Conservation (phyloP, 2,888 invertebrate species). For the Leptothorax acervorum region DNA sequence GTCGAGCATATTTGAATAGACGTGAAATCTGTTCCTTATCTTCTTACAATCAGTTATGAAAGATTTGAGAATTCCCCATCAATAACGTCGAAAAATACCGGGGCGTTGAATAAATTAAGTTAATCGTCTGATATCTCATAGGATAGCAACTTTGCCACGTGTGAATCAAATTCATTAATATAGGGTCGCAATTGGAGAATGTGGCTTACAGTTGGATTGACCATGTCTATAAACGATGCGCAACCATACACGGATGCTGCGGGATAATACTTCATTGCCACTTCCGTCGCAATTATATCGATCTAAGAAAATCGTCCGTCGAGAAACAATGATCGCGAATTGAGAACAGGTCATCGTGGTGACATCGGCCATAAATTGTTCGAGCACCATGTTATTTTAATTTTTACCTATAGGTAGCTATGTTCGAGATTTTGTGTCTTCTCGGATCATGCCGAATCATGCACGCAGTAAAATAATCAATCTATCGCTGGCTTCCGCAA, state of each 20-base stretch:
- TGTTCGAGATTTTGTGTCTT: too few relatives aligned
- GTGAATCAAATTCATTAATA: slow-evolving; percentile 88
- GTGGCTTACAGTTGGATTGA: slow-evolving; percentile 87
- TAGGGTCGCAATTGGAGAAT: slow-evolving; percentile 88
- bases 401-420: too few relatives aligned
- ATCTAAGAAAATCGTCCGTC: too few relatives aligned
- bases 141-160: slow-evolving; percentile 91
- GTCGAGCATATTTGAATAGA: slow-evolving; percentile 86
- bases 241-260: slow-evolving; percentile 87
- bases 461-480: too few relatives aligned
- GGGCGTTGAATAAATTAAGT: slow-evolving; percentile 92
- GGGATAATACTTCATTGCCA: slow-evolving; percentile 87
- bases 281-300: slow-evolving; percentile 89
- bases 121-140: slow-evolving; percentile 88
- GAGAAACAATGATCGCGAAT: too few relatives aligned
- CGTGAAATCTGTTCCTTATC: slow-evolving; percentile 87
- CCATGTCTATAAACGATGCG: slow-evolving; percentile 88
- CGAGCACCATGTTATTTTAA: too few relatives aligned
- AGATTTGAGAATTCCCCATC: slow-evolving; percentile 88
- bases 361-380: too few relatives aligned
- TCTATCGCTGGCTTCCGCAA: too few relatives aligned
- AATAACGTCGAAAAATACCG: slow-evolving; percentile 88
- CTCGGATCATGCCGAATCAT: too few relatives aligned
- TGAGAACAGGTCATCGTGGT: too few relatives aligned
- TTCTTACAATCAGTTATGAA: too few relatives aligned